These are phyloP conservation scores for Xyrauchen texanus DNA, from an alignment of 2,113 vertebrate genomes.

Conservation along the genomic window DNA sequence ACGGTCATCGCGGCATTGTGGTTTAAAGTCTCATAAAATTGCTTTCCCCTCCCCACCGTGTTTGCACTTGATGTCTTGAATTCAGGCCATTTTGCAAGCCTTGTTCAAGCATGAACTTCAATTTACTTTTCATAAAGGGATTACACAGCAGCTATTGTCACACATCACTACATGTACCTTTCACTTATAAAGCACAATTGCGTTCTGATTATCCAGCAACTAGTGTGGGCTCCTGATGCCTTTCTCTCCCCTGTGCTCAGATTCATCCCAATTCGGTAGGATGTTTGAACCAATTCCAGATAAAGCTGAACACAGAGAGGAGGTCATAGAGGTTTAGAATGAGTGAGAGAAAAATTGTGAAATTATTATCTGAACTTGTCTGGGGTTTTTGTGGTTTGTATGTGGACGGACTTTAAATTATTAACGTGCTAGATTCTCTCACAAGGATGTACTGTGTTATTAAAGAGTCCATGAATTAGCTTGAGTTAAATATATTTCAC, in stretches of 20 bases:
- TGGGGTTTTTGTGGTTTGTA: neutral
- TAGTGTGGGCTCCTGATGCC: constrained; percentile 24
- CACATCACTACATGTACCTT: constrained; percentile 45
- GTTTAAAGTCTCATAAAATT: constrained; percentile 56
- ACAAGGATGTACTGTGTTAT: no score
- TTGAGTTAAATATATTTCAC: no score
- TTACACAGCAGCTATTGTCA: constrained; percentile 51
- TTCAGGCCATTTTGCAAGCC: constrained; percentile 56
- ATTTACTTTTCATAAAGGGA: constrained; percentile 64
- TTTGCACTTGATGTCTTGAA: constrained; percentile 59
- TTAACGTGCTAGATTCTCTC: no score
- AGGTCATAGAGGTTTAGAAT: constrained; percentile 28
- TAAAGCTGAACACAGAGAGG: neutral
- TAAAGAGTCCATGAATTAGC: no score
- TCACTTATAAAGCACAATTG: constrained; percentile 54
- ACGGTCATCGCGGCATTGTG: constrained; percentile 53
- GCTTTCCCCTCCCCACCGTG: constrained; percentile 28
- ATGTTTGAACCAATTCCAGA: neutral
- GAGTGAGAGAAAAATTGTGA: constrained; percentile 7
- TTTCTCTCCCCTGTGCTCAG: constrained; percentile 14
- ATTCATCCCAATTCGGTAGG: constrained; percentile 2
- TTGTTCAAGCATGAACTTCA: constrained; percentile 64
- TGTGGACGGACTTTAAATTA: no score
- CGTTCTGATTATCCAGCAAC: constrained; percentile 37
- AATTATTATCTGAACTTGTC: neutral